Evolutionary conservation across 53 echinoderm and acorn worm genomes (phyloP).

Genomic region (Holothuria scabra): DNA sequence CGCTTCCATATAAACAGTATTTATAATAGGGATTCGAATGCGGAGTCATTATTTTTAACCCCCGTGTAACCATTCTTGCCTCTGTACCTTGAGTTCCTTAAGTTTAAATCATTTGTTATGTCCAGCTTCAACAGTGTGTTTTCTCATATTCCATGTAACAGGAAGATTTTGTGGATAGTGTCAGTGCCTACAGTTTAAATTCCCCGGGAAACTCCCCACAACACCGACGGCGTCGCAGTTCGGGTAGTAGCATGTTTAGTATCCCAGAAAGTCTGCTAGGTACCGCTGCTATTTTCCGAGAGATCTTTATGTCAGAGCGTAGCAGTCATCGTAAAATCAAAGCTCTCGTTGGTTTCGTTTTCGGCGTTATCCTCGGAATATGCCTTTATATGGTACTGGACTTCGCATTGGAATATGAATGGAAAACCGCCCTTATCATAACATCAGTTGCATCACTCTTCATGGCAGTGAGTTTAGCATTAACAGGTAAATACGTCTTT

Average conservation of each 20-base stretch:
- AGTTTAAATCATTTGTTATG: no score
- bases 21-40: no score
- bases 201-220: constrained; percentile 41
- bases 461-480: constrained; percentile 75
- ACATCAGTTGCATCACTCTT: constrained; percentile 62
- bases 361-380: constrained; percentile 75
- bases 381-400: constrained; percentile 73
- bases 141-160: no score
- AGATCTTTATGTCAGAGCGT: constrained; percentile 81
- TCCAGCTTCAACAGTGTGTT: no score
- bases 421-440: constrained; percentile 70
- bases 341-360: constrained; percentile 72
- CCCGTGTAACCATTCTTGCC: no score
- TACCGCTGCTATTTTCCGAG: constrained; percentile 58
- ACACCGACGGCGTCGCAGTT: constrained; percentile 12
- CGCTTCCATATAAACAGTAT: no score
- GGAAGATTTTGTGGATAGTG: constrained; percentile 37
- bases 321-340: constrained; percentile 71
- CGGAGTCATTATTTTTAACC: no score
- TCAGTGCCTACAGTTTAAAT: constrained; percentile 18
- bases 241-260: constrained; percentile 20
- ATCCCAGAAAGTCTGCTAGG: constrained; percentile 30
- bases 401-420: constrained; percentile 76
- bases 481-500: constrained; percentile 59
- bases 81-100: no score